Base-by-base conservation (phyloP, 1,140 invertebrate genomes). In the Frieseomelitta varia region DNA sequence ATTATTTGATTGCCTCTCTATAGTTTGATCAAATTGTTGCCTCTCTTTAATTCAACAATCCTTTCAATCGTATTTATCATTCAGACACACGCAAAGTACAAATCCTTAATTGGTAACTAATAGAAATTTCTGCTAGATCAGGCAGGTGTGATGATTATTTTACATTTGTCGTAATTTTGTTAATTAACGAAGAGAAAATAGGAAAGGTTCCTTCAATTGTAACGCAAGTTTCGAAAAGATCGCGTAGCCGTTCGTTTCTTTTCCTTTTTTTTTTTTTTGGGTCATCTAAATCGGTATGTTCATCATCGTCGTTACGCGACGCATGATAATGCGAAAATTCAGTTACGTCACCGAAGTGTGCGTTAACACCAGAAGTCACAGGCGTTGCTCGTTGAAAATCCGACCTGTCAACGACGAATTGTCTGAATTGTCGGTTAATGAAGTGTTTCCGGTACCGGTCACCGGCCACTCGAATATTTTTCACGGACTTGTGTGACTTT, bases 371-470 rank as follows among this genome's bases (percentile, higher is more conserved):
- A 86, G 75, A 68, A 86, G 86, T 86, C 86, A 79, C 73, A 67
- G 71, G 39, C 55, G 69, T 1, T 34, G 69, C 2, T 34, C 79
- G 56, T 63, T 53, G 69, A 63, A 85, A 89, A 89, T 89, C 79
- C 63, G 80, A 89, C 65, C 88, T 84, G 88, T 81, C 81, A 71
- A 15, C 80, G 85, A 81, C 88, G 85, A 88, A 89, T 88, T 91
- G 84, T 86, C 87, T 80, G 88, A 91, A 91, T 91, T 81, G 90
- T 85, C 79, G 79, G 65, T 6, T 87, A 91, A 92, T 86, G 85
- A 91, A 89, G 89, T 86, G 88, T 87, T 91, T 91, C 90, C 91
- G 91, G 89, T 56, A 80, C 71, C 30, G 53, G n/a, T 30, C 56
- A n/a, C 53, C 30, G n/a, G 78, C 58, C n/a, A 39, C 47, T 27